Evolutionary conservation across 1,140 invertebrate species (phyloP), one percentile per base, ranked within the genome.

Genomic region (Drosophila chauvacae): DNA sequence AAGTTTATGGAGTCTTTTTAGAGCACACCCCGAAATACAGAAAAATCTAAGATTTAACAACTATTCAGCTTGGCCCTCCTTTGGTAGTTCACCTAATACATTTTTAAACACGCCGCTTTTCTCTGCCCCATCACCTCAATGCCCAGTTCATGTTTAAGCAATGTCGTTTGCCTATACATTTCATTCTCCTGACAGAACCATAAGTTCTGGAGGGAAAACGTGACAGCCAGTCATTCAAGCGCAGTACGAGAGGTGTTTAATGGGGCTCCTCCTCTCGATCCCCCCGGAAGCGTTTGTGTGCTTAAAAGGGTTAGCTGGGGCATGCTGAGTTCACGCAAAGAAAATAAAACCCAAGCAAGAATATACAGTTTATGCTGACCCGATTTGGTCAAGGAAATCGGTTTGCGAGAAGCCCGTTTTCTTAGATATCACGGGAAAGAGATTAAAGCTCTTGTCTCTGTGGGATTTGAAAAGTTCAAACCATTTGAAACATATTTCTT

Each of bases 111-210:
- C 59, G 6, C 53, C 58, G 56, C 47, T 76, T 48, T 71, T 64
- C 44, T 16, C 61, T 58, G 37, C 50, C 37, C 48, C 14, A 39
- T 33, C 30, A 68, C 18, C 33, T n/a, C 7, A 9, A 13, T 33
- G 23, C 33, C 28, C 7, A 45, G 33, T 47, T 73, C 56, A 50
- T 62, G 56, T 72, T 73, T 73, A 53, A 45, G 57, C 56, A 51
- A 71, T 73, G 44, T 84, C 81, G 72, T 69, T 80, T 77, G 62
- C 58, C 66, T 66, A 77, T 63, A 80, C 76, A 72, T 80, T 71
- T 85, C 58, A 85, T 57, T 66, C 42, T 26, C 41, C 73, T 63
- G 61, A 47, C 64, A 71, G 26, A 76, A 57, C 48, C 70, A 55
- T 63, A 68, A 64, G 70, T 70, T 62, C 30, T 44, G 13, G 20